phyloP scores from a whole-genome alignment of 2,888 invertebrate species.

The Oligia strigilis region DNA sequence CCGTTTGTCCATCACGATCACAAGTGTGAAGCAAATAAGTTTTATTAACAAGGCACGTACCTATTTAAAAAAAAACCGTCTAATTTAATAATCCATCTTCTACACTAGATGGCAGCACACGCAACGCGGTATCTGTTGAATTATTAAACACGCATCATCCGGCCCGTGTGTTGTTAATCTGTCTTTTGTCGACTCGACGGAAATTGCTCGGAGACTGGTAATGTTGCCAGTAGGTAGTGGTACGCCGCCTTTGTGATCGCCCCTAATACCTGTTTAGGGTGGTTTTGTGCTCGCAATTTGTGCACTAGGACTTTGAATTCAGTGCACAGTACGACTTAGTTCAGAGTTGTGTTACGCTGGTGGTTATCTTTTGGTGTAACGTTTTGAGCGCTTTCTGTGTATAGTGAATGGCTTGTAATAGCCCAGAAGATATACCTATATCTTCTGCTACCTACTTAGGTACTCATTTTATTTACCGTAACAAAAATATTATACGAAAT shows the following conservation, averaged over 20 bases:
- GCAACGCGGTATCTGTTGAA: slow-evolving; percentile 71
- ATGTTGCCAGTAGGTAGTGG: slow-evolving; percentile 62
- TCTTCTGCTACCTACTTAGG: no score
- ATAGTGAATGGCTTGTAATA: background rate
- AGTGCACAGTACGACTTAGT: slow-evolving; percentile 35
- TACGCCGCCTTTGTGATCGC: slow-evolving; percentile 50
- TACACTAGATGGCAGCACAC: slow-evolving; percentile 31
- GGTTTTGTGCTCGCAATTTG: slow-evolving; percentile 56
- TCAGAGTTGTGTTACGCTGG: slow-evolving; percentile 16
- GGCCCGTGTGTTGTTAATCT: slow-evolving; percentile 78
- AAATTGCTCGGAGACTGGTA: slow-evolving; percentile 70
- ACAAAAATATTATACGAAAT: background rate
- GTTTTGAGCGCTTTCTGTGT: background rate
- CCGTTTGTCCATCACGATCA: background rate
- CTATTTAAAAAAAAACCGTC: background rate
- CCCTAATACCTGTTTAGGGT: slow-evolving; percentile 62
- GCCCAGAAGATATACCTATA: background rate
- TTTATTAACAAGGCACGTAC: background rate
- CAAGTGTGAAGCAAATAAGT: background rate
- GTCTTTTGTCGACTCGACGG: slow-evolving; percentile 78
- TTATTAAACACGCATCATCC: slow-evolving; percentile 78
- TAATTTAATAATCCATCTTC: background rate
- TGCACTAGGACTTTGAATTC: slow-evolving; percentile 42
- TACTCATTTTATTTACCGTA: background rate
- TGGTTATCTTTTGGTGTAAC: slow-evolving; percentile 12